A percentile compares a stretch with the other conserved stretches of the same genome.
These are phyloP conservation scores for Larimichthys polyactis DNA, from an alignment of 2,113 vertebrate species.

Conservation along the genomic window DNA sequence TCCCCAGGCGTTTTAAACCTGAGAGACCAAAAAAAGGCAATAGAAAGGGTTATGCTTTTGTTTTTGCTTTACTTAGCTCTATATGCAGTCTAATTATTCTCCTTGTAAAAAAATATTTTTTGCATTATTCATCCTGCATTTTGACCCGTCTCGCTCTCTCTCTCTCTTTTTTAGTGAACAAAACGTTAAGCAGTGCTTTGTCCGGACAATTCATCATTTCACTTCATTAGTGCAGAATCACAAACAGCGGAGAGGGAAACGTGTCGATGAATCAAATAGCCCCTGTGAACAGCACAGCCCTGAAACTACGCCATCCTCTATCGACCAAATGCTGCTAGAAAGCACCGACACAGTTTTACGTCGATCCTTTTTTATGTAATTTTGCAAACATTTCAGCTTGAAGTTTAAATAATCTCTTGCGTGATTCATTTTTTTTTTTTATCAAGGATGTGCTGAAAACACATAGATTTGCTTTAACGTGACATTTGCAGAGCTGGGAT, in stretches of 20 bases:
- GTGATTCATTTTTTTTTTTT: slow-evolving; percentile 2
- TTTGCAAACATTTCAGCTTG: neutral
- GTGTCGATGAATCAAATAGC: neutral
- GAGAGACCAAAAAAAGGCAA: slow-evolving; percentile 2
- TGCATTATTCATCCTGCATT: slow-evolving; percentile 3
- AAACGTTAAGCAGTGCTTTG: neutral
- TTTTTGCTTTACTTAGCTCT: neutral
- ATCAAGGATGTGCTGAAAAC: neutral
- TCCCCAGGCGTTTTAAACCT: slow-evolving; percentile 15
- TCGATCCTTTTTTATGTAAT: neutral
- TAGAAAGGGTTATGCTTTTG: slow-evolving; percentile 19
- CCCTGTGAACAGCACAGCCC: neutral
- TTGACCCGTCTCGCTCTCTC: neutral
- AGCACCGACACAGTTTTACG: neutral
- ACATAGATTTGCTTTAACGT: no score
- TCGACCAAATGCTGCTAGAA: neutral
- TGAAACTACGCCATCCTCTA: neutral
- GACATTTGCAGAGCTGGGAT: neutral
- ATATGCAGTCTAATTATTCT: slow-evolving; percentile 4
- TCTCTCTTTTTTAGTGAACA: neutral
- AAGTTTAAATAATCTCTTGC: neutral
- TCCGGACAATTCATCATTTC: neutral
- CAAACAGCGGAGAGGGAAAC: neutral
- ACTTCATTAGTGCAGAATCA: slow-evolving; percentile 23
- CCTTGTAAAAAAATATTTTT: neutral